Base-by-base conservation (phyloP, 2,797 vertebrate genomes). In the Catostomus latipinnis region DNA sequence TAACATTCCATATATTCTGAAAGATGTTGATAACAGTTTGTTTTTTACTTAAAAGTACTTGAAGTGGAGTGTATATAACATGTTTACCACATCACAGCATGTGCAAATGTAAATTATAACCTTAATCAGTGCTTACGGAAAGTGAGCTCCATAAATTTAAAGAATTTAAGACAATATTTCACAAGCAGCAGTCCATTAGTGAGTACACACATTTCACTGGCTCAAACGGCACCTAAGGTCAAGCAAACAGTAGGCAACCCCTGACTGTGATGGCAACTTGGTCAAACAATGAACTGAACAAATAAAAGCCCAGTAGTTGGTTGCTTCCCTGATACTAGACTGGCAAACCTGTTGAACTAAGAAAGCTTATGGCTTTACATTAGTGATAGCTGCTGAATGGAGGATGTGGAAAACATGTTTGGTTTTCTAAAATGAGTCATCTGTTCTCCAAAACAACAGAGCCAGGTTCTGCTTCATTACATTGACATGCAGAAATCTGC, bases 1-100 rank as follows among this genome's bases (percentile, higher is more conserved):
- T 22, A 76, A 67, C 52, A 49, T 76, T 76, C 14, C 74, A 76
- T 45, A 67, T 22, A 54, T 76, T 53, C 16, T 54, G 4, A 10
- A 43, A 54, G 22, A 10, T 16, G 22, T 45, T 65, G 49, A 65
- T 74, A 16, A 63, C 12, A 1, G 1, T 14, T 3, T 46, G 1
- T 45, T 74, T 60, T 45, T 53, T 2, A 74, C 22, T 53, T 74
- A 63, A 34, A 52, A 62, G 22, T 43, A 43, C 5, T 22, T 13
- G 5, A 61, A 57, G 8, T 9, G 13, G 22, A 14, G 18, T 43
- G 10, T 70, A 53, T 34, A 71, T 57, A 9, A 71, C 22, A 56
- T 14, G 53, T 69, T 4, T 6, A 22, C 48, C 56, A 2, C n/a
- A 1, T 53, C 11, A 18, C 8, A n/a, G 34, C 13, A 34, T 53